Evolutionary conservation across 2,113 vertebrate genomes (phyloP), one percentile per base, ranked within the genome.

Genomic region (Amphiprion ocellaris): DNA sequence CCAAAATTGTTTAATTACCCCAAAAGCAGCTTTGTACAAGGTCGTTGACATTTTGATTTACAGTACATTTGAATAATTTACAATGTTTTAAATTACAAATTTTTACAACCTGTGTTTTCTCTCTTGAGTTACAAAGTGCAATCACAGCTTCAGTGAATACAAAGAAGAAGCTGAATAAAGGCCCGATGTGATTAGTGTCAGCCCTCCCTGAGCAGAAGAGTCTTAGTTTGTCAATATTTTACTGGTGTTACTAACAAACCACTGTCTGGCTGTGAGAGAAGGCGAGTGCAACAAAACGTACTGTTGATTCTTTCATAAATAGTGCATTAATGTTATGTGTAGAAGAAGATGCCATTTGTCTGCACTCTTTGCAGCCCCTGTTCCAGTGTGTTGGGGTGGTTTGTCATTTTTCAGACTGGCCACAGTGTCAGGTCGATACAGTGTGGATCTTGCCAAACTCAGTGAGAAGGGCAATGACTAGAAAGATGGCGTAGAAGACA

Each of bases 391-490:
- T 15, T 49, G 47, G 15, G 47, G 33, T 10, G 33, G 9, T 10
- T 0, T 4, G 12, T 68, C 21, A 5, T 52, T 47, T 23, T 63
- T 44, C 2, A 83, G 62, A 59, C 44, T 63, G 5, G 49, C 44
- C 17, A 44, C 59, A 10, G 47, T 9, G 0, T 92, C 79, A 87
- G 1, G 15, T 1, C 17, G 68, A 11, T 0, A 77, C 33, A 58
- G 92, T 37, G 5, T 10, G 92, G 76, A 98, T 96, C 56, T 93
- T 92, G 55, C 89, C 85, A 69, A 99, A 99, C 82, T 99, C 98
- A 0, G 97, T 97, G 66, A 99, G 96, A 49, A 99, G 90, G 17
- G 97, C 98, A 63, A 98, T 69, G 0, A 93, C 3, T 0, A 99
- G 94, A 86, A 99, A 99, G 9, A 59, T 16, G 46, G 46, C 1